Base-by-base conservation (phyloP, 2,797 vertebrate genomes). In the Eutrigla gurnardus region DNA sequence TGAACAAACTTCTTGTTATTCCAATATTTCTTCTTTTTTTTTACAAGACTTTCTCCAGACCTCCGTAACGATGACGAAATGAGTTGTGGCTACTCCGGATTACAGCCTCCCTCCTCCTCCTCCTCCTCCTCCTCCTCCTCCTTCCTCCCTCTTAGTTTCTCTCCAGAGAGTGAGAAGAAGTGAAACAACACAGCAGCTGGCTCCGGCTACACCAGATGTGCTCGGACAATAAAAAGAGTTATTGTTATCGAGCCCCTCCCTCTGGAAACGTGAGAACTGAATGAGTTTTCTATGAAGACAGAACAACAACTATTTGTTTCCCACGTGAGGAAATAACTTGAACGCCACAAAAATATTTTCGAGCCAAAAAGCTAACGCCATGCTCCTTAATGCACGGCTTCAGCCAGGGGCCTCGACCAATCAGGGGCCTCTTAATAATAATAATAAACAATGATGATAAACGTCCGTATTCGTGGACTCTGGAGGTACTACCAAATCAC, bases 131-230 rank as follows among this genome's bases (percentile, higher is more conserved):
- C 60, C 58, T 65, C 57, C 67, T 43, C 60, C 32, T 43, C 45
- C 18, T 63, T 42, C 12, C 60, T 49, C 73, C 14, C 12, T 68
- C 78, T 80, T 55, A 69, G 46, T 85, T 58, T 77, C 79, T 32
- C 86, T 80, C 78, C 33, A 70, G 74, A 69, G 77, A 57, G 54
- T 73, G 62, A 77, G 57, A 66, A 78, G 32, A 82, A 69, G 68
- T 73, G 78, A 67, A 86, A 75, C 55, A 78, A 59, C 69, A 67
- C 63, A 83, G 81, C 78, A 80, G 65, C 82, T 81, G 75, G 76
- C 82, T 89, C 40, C 5, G 66, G 62, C 80, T 81, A 66, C n/a
- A 12, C 84, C 89, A 92, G 87, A 91, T 92, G 88, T 90, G 81
- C 78, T 57, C 8, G 12, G 68, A 77, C 77, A 85, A 83, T 87